These are phyloP conservation scores for Pyrrhosoma nymphula DNA, from an alignment of 2,888 invertebrate species.

Conservation along the genomic window DNA sequence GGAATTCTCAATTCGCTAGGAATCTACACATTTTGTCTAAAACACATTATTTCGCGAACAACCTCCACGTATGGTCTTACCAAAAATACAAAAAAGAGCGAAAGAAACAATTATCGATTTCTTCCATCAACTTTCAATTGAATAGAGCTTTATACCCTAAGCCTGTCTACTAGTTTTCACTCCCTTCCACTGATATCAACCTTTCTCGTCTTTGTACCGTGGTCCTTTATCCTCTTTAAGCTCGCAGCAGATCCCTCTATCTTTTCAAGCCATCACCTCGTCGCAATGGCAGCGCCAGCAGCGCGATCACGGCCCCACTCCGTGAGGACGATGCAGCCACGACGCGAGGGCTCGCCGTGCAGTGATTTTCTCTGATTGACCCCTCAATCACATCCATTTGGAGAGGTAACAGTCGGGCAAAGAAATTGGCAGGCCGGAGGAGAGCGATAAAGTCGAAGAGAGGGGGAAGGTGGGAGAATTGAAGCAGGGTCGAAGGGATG, in stretches of 20 bases:
- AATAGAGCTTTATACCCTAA: neutral
- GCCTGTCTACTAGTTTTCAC: neutral
- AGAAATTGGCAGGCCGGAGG: neutral
- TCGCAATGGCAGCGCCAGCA: neutral
- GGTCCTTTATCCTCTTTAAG: conserved; percentile 4
- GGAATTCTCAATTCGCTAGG: too few relatives aligned
- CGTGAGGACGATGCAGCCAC: conserved; percentile 24
- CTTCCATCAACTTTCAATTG: neutral
- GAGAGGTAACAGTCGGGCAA: conserved; percentile 40
- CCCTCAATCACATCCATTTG: conserved; percentile 62
- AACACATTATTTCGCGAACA: too few relatives aligned
- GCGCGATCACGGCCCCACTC: neutral
- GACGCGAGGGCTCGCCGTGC: neutral
- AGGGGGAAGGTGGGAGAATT: neutral
- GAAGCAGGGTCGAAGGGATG: neutral
- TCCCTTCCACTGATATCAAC: neutral
- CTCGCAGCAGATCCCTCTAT: neutral
- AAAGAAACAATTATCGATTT: neutral
- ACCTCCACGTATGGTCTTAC: too few relatives aligned
- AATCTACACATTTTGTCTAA: too few relatives aligned
- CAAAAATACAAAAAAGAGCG: neutral
- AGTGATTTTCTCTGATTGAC: conserved; percentile 53
- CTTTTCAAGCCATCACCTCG: neutral
- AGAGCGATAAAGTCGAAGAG: neutral
- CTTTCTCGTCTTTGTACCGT: neutral